Percentiles rank a stretch among this genome's conserved stretches.
Conservation (phyloP, 2,888 invertebrate genomes). For the Tholera decimalis region DNA sequence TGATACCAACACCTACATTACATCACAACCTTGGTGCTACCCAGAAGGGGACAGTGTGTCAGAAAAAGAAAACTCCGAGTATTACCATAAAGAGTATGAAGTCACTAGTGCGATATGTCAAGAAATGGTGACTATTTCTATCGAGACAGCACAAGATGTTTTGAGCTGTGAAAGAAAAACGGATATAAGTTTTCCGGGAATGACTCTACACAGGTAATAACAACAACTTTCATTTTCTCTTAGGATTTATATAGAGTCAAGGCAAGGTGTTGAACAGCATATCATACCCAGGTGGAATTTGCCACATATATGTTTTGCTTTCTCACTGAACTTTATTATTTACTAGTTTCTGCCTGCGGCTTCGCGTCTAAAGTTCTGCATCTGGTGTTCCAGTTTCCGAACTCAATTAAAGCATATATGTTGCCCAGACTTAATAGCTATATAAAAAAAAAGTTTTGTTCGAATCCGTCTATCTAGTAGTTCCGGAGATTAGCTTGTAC, state of each 20-base stretch:
- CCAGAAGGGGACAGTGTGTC: constrained; percentile 80
- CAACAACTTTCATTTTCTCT: constrained; percentile 3
- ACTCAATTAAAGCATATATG: too few species aligned
- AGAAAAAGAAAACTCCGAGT: constrained; percentile 78
- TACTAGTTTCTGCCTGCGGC: too few species aligned
- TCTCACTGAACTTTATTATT: neutral
- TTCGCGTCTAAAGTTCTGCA: too few species aligned
- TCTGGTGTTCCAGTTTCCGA: too few species aligned
- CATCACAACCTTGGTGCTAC: constrained; percentile 79
- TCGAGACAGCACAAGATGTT: constrained; percentile 69
- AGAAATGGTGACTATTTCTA: constrained; percentile 70
- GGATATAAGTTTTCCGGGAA: constrained; percentile 74
- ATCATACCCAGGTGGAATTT: neutral
- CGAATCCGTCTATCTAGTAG: too few species aligned
- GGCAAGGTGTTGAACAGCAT: neutral
- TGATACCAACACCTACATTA: constrained; percentile 66
- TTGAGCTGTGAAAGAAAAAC: constrained; percentile 66
- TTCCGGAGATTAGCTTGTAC: too few species aligned
- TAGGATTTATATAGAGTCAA: neutral
- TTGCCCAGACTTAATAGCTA: too few species aligned
- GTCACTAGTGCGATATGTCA: constrained; percentile 75
- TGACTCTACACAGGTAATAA: constrained; percentile 78
- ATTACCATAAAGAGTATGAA: constrained; percentile 72
- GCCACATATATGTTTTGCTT: neutral
- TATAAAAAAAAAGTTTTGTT: too few species aligned